These are phyloP conservation scores for Tenebrio molitor DNA, from an alignment of 1,140 invertebrate species.

Conservation along the genomic window DNA sequence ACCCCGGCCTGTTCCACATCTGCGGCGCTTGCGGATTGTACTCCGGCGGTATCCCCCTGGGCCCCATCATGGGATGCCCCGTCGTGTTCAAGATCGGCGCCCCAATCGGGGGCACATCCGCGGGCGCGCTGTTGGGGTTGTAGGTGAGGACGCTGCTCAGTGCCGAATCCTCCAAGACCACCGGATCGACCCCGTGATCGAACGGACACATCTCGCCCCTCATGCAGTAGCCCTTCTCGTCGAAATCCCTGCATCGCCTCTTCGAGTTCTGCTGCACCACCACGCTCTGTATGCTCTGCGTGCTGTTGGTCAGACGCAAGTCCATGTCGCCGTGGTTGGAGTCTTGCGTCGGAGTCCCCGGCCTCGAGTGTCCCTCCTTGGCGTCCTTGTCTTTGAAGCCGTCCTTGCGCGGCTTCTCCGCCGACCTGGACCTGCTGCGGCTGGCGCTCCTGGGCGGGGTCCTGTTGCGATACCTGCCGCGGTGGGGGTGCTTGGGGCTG, in stretches of 20 bases:
- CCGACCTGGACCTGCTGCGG: conserved; percentile 57
- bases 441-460: conserved; percentile 66
- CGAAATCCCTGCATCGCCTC: conserved; percentile 79
- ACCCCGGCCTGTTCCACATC: conserved; percentile 72
- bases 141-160: conserved; percentile 72
- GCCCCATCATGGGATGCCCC: conserved; percentile 53
- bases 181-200: conserved; percentile 95
- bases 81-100: conserved; percentile 63
- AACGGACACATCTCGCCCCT: conserved; percentile 94
- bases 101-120: conserved; percentile 52
- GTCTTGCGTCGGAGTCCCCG: conserved; percentile 72
- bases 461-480: conserved; percentile 69
- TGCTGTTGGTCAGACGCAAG: conserved; percentile 69
- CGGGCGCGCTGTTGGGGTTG: conserved; percentile 68
- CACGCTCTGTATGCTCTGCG: conserved; percentile 72
- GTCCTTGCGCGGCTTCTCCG: conserved; percentile 32
- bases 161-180: conserved; percentile 89
- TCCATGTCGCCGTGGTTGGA: conserved; percentile 75
- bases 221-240: conserved; percentile 90
- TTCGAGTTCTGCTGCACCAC: conserved; percentile 67
- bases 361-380: conserved; percentile 55
- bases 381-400: conserved; percentile 21
- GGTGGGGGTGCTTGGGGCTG: conserved; percentile 59
- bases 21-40: conserved; percentile 92
- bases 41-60: conserved; percentile 66